Evolutionary conservation across 2,113 vertebrate genomes (phyloP), one percentile per base, ranked within the genome.

Genomic region (Varanus salvator): DNA sequence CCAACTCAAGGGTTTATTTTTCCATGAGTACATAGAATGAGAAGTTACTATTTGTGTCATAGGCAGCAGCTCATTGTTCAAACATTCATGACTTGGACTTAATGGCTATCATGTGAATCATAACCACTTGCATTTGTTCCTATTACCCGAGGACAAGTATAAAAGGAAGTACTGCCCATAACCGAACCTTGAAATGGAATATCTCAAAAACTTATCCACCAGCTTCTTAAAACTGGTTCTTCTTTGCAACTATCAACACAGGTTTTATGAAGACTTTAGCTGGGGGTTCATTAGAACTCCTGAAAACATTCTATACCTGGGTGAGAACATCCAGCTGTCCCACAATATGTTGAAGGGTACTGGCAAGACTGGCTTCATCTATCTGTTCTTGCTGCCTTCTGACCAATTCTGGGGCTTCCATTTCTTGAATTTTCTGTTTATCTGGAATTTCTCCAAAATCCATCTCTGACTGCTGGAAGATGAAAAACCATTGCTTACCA

Each of bases 251-350:
- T 78, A 3, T 54, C 84, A 85, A 50, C 17, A 25, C 9, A 5
- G 64, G 34, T 68, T 48, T 23, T 50, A 91, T 78, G 81, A 93
- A 2, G 3, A 29, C 50, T 66, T 68, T 66, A 5, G 44, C 38
- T 44, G 34, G 5, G 14, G 64, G 14, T 77, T 48, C 60, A 21
- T 52, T 6, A 68, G 68, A 69, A 92, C 89, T 86, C 68, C 50
- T 84, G 89, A 92, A 54, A 91, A 38, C 5, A 92, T 88, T 71
- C 4, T 92, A 94, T 98, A 99, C 99, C 98, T 99, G 98, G 85
- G 98, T 99, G 86, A 99, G 98, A 94, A 99, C 97, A 82, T 98
- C 98, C 93, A 99, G 96, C 91, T 99, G 99, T 89, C 97, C 96
- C 93, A 99, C 97, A n/a, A 99, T 99, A 94, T 99, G 98, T 89